These are phyloP conservation scores for Toxostoma redivivum DNA, from an alignment of 2,113 vertebrate genomes.

Conservation along the genomic window DNA sequence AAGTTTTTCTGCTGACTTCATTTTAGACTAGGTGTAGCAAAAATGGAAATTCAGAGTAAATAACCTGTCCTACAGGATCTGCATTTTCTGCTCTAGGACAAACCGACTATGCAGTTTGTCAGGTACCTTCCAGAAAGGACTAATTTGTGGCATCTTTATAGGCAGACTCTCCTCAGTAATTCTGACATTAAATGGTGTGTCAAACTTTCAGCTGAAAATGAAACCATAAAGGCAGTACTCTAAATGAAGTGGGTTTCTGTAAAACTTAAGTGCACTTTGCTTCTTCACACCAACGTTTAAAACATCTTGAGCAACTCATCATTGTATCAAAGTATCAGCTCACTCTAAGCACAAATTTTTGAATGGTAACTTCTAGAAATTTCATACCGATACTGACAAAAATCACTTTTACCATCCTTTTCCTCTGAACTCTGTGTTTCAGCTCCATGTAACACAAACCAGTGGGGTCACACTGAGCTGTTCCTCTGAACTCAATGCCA, in stretches of 20 bases:
- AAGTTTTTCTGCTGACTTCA: not conserved
- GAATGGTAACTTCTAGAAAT: not conserved
- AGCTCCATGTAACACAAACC: fast-evolving
- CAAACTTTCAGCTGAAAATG: not conserved
- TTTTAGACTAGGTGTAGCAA: not conserved
- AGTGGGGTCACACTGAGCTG: not conserved
- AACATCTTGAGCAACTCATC: not conserved
- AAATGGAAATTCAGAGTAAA: not conserved
- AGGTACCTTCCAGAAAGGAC: not conserved
- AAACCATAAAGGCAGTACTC: not conserved
- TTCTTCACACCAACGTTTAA: not conserved
- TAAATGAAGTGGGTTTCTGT: not conserved
- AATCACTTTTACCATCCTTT: not conserved
- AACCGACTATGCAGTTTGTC: not conserved
- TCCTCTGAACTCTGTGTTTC: not conserved
- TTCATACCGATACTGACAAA: not conserved
- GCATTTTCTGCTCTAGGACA: not conserved
- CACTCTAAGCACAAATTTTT: not conserved
- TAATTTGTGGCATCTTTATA: not conserved
- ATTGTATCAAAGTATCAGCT: not conserved
- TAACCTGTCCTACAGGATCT: not conserved
- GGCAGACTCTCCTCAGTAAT: not conserved
- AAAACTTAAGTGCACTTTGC: not conserved
- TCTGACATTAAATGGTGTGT: not conserved
- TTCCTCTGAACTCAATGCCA: not conserved